A percentile compares a stretch with the other conserved stretches of the same genome.
These are phyloP conservation scores for Meiosimyza platycephala DNA, from an alignment of 2,888 invertebrate genomes.

Conservation along the genomic window DNA sequence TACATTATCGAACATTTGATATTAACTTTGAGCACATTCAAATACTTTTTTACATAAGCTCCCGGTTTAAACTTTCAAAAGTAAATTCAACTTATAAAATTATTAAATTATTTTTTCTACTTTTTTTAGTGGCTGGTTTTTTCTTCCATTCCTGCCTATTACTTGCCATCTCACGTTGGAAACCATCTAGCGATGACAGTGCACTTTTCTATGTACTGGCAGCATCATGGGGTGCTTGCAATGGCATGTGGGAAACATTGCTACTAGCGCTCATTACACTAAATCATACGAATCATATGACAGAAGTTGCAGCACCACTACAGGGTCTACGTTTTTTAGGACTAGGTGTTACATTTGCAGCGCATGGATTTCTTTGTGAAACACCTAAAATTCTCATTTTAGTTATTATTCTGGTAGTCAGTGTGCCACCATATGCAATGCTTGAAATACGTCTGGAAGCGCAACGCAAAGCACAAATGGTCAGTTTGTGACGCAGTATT, in stretches of 20 bases:
- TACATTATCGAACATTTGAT: no score
- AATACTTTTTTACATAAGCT: no score
- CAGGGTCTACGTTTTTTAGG: conserved; percentile 74
- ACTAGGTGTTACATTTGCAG: conserved; percentile 73
- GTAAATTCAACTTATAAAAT: neutral
- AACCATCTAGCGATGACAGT: conserved; percentile 82
- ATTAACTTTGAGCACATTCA: no score
- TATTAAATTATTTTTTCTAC: conserved; percentile 5
- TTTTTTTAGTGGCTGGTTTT: conserved; percentile 77
- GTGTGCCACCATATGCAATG: conserved; percentile 66
- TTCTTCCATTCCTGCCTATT: conserved; percentile 84
- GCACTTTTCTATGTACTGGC: conserved; percentile 86
- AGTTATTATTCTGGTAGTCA: conserved; percentile 63
- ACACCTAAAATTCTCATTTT: conserved; percentile 64
- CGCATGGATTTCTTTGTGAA: conserved; percentile 73
- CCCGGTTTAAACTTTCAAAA: no score
- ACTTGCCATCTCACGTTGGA: conserved; percentile 81
- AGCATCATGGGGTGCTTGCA: conserved; percentile 89
- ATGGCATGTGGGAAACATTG: conserved; percentile 85
- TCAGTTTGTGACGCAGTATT: conserved; percentile 65
- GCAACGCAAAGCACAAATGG: conserved; percentile 64
- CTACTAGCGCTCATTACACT: conserved; percentile 67
- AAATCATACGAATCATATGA: conserved; percentile 66
- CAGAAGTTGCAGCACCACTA: conserved; percentile 66
- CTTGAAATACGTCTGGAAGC: conserved; percentile 65